Evolutionary conservation across 2,888 invertebrate genomes (phyloP), one percentile per base, ranked within the genome.

Genomic region (Automeris io): DNA sequence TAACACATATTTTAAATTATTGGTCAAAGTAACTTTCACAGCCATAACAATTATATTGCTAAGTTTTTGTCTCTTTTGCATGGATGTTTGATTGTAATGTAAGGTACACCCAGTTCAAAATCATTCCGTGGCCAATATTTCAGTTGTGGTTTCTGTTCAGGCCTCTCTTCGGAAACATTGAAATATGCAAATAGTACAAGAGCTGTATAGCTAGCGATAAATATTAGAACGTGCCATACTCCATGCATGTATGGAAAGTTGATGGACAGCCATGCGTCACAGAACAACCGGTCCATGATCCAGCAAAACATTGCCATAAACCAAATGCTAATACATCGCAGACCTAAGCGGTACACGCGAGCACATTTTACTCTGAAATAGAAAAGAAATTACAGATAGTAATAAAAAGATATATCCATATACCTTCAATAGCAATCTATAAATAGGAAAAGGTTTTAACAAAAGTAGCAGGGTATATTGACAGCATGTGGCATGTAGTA

Each of bases 181-280:
- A 94, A 93, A 66, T 93, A 95, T 0, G 94, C 93, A 61, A 92
- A 93, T 0, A 95, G 86, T 4, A 95, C 94, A 11, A 93, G 88
- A 8, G 91, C 90, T 3, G 93, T 92, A 56, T 94, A 95, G 21
- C 92, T 90, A 0, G 93, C 91, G 35, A 95, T 92, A 59, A 93
- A 94, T 49, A 94, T 93, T 37, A 94, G 90, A 8, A 95, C 79
- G 68, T 95, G 95, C 95, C 95, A 95, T 11, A 94, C 86, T 7
- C 93, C 93, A 67, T 95, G 95, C 59, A 95, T 87, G 73, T 95
- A 95, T 0, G 94, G 94, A 56, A 95, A 93, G 75, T 92, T 90
- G 7, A 94, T 88, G 8, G 90, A 88, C 1, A 92, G 89, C 93
- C 93, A 94, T 11, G 91, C 89, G 54, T 94, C 92, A 68, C 95